Evolutionary conservation across 2,888 invertebrate species (phyloP), one percentile per base, ranked within the genome.

Genomic region (Cheilosia grossa): DNA sequence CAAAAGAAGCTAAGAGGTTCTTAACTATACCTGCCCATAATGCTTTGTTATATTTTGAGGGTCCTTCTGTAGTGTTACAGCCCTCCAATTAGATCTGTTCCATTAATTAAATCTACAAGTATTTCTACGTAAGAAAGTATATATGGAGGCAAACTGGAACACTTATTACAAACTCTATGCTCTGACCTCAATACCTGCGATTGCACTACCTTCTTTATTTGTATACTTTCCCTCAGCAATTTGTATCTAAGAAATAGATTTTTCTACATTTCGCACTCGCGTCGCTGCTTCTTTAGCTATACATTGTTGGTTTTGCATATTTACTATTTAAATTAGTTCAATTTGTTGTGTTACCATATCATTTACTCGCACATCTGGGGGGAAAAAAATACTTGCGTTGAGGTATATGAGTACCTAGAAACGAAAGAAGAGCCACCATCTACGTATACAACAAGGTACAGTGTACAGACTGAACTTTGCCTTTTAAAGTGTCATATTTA

Each of bases 41-140:
- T 40, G 17, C 24, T 42, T 40, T 66, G 70, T 40, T 66, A 21
- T 44, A 24, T 24, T 53, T 53, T 33, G 53, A 77, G 30, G 17
- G 61, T 72, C 72, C 72, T 72, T 72, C n/a, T 51, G 49, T 17
- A 30, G 49, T 24, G 27, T 66, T 27, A 64, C 64, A 59, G 58
- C 53, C 64, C 61, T 64, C 64, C 19, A 78, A 54, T 66, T 66
- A 72, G 54, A 30, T 54, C 54, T 58, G 33, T 47, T 40, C 24
- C 33, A 49, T 72, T 82, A 73, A 82, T 82, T 82, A 82, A 82
- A 66, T 66, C 30, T 47, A 33, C 17, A 75, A 54, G 33, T 9
- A 40, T 27, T 27, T 21, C 2, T 21, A 42, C 49, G 15, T 15
- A 44, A 53, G 30, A 61, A 67, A 4, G 37, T 54, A 19, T 54